Evolutionary conservation across 2,888 invertebrate genomes (phyloP).

Genomic region (Masnerella sp.): DNA sequence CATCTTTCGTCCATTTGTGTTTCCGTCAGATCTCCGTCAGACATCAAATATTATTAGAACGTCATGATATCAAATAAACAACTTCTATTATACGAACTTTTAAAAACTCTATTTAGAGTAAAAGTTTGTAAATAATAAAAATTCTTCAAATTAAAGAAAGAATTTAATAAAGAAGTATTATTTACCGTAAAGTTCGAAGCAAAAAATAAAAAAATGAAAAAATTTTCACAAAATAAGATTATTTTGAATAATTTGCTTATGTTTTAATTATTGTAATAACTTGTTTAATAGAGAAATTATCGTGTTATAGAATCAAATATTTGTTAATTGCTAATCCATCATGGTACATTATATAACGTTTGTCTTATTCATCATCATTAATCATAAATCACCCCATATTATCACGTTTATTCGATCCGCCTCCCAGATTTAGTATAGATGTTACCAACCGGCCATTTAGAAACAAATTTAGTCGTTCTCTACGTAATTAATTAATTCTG

Average conservation of each 20-base stretch:
- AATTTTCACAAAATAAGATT: too few relatives aligned
- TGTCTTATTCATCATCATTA: background rate
- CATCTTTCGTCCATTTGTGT: conserved; percentile 7
- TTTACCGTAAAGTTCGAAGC: too few relatives aligned
- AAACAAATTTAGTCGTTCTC: background rate
- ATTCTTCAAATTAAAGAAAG: too few relatives aligned
- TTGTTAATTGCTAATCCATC: background rate
- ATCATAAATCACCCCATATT: background rate
- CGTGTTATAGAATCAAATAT: too few relatives aligned
- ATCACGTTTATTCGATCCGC: background rate
- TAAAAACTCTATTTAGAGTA: too few relatives aligned
- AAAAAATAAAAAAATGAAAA: too few relatives aligned
- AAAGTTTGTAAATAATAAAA: too few relatives aligned
- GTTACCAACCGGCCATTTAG: background rate
- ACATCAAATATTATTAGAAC: conserved; percentile 20
- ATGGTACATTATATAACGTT: background rate
- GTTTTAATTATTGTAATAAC: too few relatives aligned
- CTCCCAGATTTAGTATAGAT: background rate
- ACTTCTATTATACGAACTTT: background rate
- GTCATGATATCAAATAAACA: background rate
- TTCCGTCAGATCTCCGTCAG: background rate
- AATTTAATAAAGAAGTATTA: too few relatives aligned
- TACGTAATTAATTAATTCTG: background rate
- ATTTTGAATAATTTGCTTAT: too few relatives aligned
- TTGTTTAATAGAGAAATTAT: too few relatives aligned